Base-by-base conservation (phyloP, 2,888 invertebrate genomes). In the Eristalinus sepulchralis region DNA sequence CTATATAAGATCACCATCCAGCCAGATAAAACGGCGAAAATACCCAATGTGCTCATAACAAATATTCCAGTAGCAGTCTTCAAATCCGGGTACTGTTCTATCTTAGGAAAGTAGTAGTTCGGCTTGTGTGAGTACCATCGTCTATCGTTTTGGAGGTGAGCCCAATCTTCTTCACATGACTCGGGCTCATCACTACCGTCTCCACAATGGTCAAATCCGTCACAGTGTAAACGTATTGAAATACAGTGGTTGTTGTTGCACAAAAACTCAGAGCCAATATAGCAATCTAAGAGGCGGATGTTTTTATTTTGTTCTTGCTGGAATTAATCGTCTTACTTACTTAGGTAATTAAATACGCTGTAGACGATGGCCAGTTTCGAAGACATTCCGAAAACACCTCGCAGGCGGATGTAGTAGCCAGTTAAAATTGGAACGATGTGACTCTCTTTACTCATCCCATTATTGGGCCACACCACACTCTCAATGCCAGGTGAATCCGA, bases 141-240 rank as follows among this genome's bases (percentile, higher is more conserved):
- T 4, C 94, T 93, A 89, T 95, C 94, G 70, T 92, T 92, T 13
- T 93, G 93, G 59, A 94, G 91, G 71, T 93, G 90, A 55, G 94
- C 94, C 93, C 94, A 94, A 89, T 94, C 95, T 93, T 91, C 90
- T 89, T 94, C 94, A 88, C 96, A 96, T 64, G 94, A 93, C 0
- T 93, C 91, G 0, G 94, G 94, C 90, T 96, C 96, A 90, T 96
- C 96, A 88, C 95, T 95, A 84, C 94, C 94, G 90, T 96, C 96
- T 0, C 96, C 96, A 89, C 96, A 96, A 73, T 96, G 96, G 92
- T 96, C 96, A 88, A 96, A 95, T 8, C 96, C 95, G 91, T 96
- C 96, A 90, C 96, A 96, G 73, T 94, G 94, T 47, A 96, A 91
- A 27, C 95, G 94, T 64, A 93, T 93, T 0, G 95, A 94, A 89